Conservation (phyloP, 2,797 vertebrate genomes). For the Babyrousa celebensis region DNA sequence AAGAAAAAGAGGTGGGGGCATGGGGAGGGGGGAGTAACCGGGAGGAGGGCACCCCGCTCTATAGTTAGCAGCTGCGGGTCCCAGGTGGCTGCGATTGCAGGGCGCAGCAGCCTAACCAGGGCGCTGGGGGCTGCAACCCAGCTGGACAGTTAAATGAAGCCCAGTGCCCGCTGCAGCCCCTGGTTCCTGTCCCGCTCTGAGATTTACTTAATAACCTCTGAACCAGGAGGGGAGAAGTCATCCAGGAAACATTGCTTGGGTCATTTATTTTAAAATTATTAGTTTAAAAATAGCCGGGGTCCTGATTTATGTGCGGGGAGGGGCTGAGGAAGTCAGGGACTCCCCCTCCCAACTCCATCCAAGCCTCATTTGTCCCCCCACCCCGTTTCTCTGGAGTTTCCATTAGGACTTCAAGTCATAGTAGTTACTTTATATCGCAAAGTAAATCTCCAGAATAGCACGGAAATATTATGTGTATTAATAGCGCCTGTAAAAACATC, state of each 20-base stretch:
- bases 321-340: constrained; percentile 81
- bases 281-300: constrained; percentile 74
- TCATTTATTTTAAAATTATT: constrained; percentile 79
- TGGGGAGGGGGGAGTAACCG: constrained; percentile 68
- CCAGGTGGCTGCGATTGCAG: constrained; percentile 89
- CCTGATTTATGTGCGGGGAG: constrained; percentile 83
- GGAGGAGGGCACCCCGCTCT: constrained; percentile 90
- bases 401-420: constrained; percentile 71
- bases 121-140: constrained; percentile 83
- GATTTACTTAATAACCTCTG: constrained; percentile 85
- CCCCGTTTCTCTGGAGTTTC: neutral
- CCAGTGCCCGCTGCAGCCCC: constrained; percentile 60
- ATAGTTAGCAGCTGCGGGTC: constrained; percentile 88
- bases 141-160: constrained; percentile 77
- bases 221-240: constrained; percentile 62
- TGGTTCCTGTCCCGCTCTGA: rapidly evolving
- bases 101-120: constrained; percentile 85
- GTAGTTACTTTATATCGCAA: constrained; percentile 78
- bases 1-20: neutral
- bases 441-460: constrained; percentile 83
- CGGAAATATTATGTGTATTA: constrained; percentile 84
- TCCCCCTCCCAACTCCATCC: constrained; percentile 81
- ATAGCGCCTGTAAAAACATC: constrained; percentile 87
- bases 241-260: constrained; percentile 77
- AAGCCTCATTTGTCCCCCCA: constrained; percentile 59